Evolutionary conservation across 2,888 invertebrate species (phyloP), one percentile per base, ranked within the genome.

Genomic region (Nemotelus nigrinus): DNA sequence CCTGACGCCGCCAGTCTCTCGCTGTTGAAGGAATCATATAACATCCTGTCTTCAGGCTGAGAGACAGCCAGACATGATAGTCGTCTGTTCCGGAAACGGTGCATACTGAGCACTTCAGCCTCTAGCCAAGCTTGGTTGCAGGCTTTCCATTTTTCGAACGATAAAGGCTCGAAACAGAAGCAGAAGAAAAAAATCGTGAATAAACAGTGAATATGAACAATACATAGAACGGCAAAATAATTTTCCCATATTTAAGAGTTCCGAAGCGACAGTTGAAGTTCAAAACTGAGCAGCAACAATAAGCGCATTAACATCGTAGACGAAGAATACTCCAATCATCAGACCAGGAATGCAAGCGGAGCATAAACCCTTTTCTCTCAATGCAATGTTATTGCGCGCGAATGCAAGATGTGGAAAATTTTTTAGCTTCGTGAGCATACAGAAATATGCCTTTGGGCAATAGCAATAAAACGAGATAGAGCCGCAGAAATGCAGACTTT

Each of bases 381-480:
- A 6, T 47, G 6, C n/a, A 48, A 55, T 45, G 75, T 55, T 70
- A 58, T 47, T 65, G 55, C 8, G 53, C 39, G 41, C 43, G 50
- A 58, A 64, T 55, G 48, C 63, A 8, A 58, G 58, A 72, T 72
- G 58, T 57, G 71, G 44, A 57, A 72, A 58, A 44, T 67, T 25
- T 10, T n/a, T 57, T 25, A 25, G 45, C 60, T 74, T 74, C 65
- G 74, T 77, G 78, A 79, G 77, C 77, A 79, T 77, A 79, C 72
- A 72, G 68, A 75, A 72, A 78, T 76, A 79, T 79, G 77, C 78
- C 78, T 79, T 77, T 53, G 55, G 76, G 78, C 78, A 67, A 77
- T 79, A 79, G 77, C 68, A 77, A 79, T 77, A 79, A 79, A 77
- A 77, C 48, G 74, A 67, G 76, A 74, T 63, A 74, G 77, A 77